phyloP scores from a whole-genome alignment of 2,888 invertebrate species.

The Heliconius charithonia region DNA sequence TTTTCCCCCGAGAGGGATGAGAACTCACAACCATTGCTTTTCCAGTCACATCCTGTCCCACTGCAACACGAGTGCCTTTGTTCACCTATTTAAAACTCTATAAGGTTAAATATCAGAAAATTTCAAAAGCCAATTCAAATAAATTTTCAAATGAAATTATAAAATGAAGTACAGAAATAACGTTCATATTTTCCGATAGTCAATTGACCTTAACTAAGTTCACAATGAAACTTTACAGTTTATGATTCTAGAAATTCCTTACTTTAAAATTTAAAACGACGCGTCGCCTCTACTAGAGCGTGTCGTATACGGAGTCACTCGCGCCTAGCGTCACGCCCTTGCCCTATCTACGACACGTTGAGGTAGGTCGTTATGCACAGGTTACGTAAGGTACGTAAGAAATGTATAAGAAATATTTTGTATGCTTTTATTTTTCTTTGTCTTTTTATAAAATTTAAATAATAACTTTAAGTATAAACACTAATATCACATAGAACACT shows the following conservation, averaged over 20 bases:
- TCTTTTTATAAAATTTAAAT: background rate
- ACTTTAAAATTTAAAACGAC: constrained; percentile 14
- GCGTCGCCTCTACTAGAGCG: constrained; percentile 17
- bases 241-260: constrained; percentile 5
- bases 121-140: background rate
- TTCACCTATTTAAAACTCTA: too few species aligned
- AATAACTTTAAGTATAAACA: too few species aligned
- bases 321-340: constrained; percentile 26
- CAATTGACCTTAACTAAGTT: background rate
- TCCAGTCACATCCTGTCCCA: too few species aligned
- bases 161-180: background rate
- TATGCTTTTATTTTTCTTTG: background rate
- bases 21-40: too few species aligned
- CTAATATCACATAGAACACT: too few species aligned
- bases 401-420: background rate
- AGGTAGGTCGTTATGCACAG: constrained; percentile 28
- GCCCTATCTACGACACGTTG: constrained; percentile 25
- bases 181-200: too few species aligned
- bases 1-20: too few species aligned
- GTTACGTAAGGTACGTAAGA: background rate
- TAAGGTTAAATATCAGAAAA: too few species aligned
- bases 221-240: background rate
- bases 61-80: too few species aligned
- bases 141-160: background rate
- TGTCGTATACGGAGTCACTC: constrained; percentile 4